A percentile compares a stretch with the other conserved stretches of the same genome.
phyloP scores from a whole-genome alignment of 2,113 vertebrate species.

The Neogobius melanostomus region DNA sequence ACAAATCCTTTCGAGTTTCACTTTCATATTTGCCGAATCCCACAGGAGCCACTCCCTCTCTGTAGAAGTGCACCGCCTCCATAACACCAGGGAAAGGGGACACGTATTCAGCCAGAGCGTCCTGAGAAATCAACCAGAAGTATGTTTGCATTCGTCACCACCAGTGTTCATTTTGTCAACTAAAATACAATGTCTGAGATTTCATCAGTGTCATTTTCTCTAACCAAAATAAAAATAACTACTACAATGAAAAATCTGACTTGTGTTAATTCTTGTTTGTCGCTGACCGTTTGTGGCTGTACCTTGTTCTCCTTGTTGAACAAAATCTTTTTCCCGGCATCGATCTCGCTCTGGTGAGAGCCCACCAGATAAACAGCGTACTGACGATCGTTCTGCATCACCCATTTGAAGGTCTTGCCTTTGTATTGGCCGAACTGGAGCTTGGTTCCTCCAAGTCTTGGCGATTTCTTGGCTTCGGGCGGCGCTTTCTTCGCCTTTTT shows the following conservation, averaged over 20 bases:
- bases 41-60: conserved; percentile 3
- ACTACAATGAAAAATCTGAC: too few species aligned
- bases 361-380: background rate
- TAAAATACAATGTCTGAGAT: too few species aligned
- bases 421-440: conserved; percentile 26
- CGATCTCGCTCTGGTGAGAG: background rate
- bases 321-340: accelerated
- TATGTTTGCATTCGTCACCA: background rate
- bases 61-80: background rate
- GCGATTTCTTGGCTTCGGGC: too few species aligned
- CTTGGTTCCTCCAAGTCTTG: too few species aligned
- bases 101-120: conserved; percentile 4
- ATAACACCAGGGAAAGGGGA: background rate
- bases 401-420: conserved; percentile 27
- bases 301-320: conserved; percentile 19
- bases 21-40: background rate
- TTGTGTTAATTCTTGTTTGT: too few species aligned
- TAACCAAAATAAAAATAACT: too few species aligned
- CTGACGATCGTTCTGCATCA: conserved; percentile 18
- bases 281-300: too few species aligned
- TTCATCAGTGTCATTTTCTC: too few species aligned
- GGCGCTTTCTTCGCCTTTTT: too few species aligned
- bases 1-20: conserved; percentile 1
- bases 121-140: conserved; percentile 6
- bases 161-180: too few species aligned